Evolutionary conservation across 2,888 invertebrate genomes (phyloP).

Genomic region (Notodonta ziczac): DNA sequence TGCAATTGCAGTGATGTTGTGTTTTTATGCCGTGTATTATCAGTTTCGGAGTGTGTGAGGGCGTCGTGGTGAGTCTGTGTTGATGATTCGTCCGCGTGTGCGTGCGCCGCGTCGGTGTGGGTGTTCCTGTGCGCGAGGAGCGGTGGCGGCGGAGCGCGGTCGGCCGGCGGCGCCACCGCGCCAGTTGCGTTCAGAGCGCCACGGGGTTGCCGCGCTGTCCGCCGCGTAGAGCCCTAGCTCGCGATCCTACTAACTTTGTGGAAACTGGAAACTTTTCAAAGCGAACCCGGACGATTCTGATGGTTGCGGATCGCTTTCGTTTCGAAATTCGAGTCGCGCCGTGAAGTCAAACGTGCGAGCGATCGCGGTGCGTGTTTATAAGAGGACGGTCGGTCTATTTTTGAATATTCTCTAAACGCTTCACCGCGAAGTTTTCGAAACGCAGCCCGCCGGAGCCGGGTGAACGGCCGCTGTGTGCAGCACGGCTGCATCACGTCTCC

Average conservation of each 20-base stretch:
- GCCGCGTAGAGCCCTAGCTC: conserved; percentile 68
- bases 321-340: conserved; percentile 55
- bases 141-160: conserved; percentile 58
- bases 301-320: conserved; percentile 55
- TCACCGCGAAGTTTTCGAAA: conserved; percentile 81
- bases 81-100: conserved; percentile 47
- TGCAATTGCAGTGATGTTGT: conserved; percentile 75
- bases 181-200: conserved; percentile 77
- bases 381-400: conserved; percentile 77
- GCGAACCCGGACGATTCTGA: conserved; percentile 61
- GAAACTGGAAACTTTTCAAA: conserved; percentile 81
- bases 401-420: conserved; percentile 83
- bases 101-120: conserved; percentile 50
- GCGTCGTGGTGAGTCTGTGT: conserved; percentile 37
- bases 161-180: conserved; percentile 54
- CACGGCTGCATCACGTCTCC: conserved; percentile 75
- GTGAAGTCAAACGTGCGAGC: conserved; percentile 56
- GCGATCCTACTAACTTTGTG: conserved; percentile 80
- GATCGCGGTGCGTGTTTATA: conserved; percentile 67
- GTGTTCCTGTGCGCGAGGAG: conserved; percentile 71
- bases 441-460: conserved; percentile 77
- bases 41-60: conserved; percentile 62
- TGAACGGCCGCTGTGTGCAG: conserved; percentile 81
- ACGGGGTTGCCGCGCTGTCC: conserved; percentile 71
- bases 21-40: conserved; percentile 76